Evolutionary conservation across 2,113 vertebrate genomes (phyloP), one percentile per base, ranked within the genome.

Genomic region (Phoenicopterus ruber): DNA sequence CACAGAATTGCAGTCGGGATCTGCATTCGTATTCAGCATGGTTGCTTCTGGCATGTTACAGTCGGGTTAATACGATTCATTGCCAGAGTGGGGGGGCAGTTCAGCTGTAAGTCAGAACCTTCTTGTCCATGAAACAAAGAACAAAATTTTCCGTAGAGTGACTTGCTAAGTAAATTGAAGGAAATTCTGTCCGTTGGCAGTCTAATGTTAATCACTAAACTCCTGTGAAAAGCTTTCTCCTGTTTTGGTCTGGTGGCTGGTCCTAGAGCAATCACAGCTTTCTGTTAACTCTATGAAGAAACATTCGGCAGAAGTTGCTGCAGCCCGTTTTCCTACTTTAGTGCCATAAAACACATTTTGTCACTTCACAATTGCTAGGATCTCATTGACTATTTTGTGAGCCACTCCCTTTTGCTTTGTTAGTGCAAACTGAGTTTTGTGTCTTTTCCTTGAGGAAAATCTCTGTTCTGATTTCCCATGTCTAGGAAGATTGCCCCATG

Each of bases 11-110:
- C 19, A 28, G 13, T 14, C 2, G 2, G 29, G 32, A 17, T 85
- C 47, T 71, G 57, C 0, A 0, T 73, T 86, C 24, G 2, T 11
- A 40, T 31, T 62, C 67, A 84, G n/a, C 15, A 6, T 13, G 25
- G 52, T 32, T 86, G n/a, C 36, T 18, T 50, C 67, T 63, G 34
- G 5, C 0, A 0, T 24, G 58, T 82, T 73, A 7, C 12, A 5
- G 31, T 24, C 2, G 3, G 50, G 31, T 54, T 72, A 47, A 11
- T 49, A 34, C 0, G 0, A 40, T 66, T 79, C 7, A 15, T 40
- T 89, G 86, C 46, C 49, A 17, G 52, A 58, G 38, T 13, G 15
- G n/a, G 49, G 26, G 26, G 38, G 25, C 47, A 82, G 13, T 72
- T 83, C 40, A 20, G 16, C 58, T 77, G 4, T 11, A 25, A 19